phyloP scores from a whole-genome alignment of 2,797 vertebrate species.

The Mycteria americana region DNA sequence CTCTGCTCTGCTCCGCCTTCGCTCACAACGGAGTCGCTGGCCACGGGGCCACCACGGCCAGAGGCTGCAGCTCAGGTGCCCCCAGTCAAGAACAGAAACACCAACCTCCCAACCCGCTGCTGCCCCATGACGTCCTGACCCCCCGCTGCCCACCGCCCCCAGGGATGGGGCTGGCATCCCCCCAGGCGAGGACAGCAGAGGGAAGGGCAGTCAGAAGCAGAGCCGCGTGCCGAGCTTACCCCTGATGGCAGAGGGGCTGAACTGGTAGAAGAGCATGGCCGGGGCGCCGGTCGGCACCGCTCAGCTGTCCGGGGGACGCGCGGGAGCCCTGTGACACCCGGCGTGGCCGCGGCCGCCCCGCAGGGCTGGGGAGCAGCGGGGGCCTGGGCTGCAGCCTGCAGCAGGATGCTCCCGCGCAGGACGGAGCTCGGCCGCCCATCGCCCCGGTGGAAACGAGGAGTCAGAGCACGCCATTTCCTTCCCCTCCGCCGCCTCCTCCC shows the following conservation, averaged over 20 bases:
- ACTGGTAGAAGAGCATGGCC: neutral
- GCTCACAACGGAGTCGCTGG: fast-evolving
- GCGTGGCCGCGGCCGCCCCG: fast-evolving
- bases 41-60: neutral
- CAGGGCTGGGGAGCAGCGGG: neutral
- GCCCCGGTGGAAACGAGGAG: neutral
- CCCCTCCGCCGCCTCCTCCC: neutral
- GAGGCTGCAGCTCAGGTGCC: neutral
- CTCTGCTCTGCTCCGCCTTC: neutral
- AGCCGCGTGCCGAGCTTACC: neutral
- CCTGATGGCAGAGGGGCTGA: fast-evolving
- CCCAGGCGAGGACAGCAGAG: neutral
- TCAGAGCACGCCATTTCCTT: slow-evolving; percentile 41
- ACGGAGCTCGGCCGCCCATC: neutral
- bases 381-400: neutral
- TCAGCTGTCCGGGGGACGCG: fast-evolving
- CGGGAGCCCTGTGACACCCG: neutral
- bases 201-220: neutral
- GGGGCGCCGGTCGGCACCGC: fast-evolving
- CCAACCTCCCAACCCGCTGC: neutral
- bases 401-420: neutral
- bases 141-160: neutral
- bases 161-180: neutral
- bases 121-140: no score
- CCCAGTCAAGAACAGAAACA: neutral